These are phyloP conservation scores for Lasioglossum oenotherae DNA, from an alignment of 2,888 invertebrate species.

Conservation along the genomic window DNA sequence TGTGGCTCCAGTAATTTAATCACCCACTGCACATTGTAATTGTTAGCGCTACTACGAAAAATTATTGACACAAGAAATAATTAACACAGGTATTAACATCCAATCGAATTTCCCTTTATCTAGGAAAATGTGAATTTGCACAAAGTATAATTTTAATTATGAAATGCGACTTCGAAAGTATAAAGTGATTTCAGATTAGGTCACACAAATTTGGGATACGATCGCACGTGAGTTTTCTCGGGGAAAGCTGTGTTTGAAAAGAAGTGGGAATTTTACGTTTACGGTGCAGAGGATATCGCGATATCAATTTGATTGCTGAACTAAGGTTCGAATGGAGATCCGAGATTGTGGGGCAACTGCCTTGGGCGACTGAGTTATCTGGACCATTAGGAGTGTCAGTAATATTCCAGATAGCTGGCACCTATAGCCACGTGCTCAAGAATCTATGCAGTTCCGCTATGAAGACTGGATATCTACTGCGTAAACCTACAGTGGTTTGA, in stretches of 20 bases:
- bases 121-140: neutral
- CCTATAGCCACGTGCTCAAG: neutral
- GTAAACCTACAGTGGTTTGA: neutral
- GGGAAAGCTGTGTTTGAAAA: neutral
- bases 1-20: too few relatives aligned
- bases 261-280: neutral
- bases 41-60: neutral
- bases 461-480: slow-evolving; percentile 11
- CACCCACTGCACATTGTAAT: neutral
- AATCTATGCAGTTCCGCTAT: slow-evolving; percentile 4
- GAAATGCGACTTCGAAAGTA: neutral
- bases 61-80: neutral
- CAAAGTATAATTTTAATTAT: neutral
- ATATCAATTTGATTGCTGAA: slow-evolving; percentile 4
- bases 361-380: slow-evolving; percentile 1
- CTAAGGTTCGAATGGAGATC: slow-evolving; percentile 1
- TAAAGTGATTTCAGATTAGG: neutral
- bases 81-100: neutral
- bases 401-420: slow-evolving; percentile 17
- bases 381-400: slow-evolving; percentile 18
- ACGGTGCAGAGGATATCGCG: neutral
- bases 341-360: slow-evolving; percentile 3
- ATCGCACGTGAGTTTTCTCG: neutral
- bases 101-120: neutral
- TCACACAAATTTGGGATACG: neutral